A percentile compares a stretch with the other conserved stretches of the same genome.
These are phyloP conservation scores for Vipera ursinii DNA, from an alignment of 2,797 vertebrate species.

Conservation along the genomic window DNA sequence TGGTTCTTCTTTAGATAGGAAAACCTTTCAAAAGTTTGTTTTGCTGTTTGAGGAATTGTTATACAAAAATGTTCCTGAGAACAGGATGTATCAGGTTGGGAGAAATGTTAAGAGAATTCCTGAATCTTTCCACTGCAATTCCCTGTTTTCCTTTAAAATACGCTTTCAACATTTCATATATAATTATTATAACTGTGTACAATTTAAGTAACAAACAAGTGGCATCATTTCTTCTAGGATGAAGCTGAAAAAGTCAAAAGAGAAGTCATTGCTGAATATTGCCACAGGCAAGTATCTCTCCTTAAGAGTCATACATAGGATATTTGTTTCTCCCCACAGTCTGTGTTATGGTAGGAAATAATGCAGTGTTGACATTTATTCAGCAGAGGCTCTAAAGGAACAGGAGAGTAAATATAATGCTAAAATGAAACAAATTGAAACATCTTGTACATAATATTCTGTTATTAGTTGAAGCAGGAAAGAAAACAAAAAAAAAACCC, in stretches of 20 bases:
- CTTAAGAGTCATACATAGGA: not conserved
- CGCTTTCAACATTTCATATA: not conserved
- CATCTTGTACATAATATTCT: not conserved
- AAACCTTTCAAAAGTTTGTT: not conserved
- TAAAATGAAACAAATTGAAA: not conserved
- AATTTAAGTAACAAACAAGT: not conserved
- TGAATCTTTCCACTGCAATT: not conserved
- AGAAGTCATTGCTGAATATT: conserved; percentile 74
- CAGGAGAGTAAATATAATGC: not conserved
- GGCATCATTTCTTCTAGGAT: conserved; percentile 58
- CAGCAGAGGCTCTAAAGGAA: not conserved
- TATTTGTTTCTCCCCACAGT: not conserved
- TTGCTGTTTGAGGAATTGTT: not conserved
- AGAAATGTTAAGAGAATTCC: not conserved
- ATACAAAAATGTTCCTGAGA: not conserved
- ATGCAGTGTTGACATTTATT: not conserved
- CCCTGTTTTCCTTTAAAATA: not conserved
- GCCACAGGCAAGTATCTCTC: conserved; percentile 65
- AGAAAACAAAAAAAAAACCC: not conserved
- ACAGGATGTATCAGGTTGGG: not conserved
- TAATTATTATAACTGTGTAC: not conserved
- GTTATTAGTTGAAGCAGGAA: not conserved
- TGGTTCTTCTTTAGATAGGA: not conserved
- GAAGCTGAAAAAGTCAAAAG: conserved; percentile 73
- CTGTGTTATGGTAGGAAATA: not conserved